These are phyloP conservation scores for Drosophila setosimentum DNA, from an alignment of 2,888 invertebrate species.

Conservation along the genomic window DNA sequence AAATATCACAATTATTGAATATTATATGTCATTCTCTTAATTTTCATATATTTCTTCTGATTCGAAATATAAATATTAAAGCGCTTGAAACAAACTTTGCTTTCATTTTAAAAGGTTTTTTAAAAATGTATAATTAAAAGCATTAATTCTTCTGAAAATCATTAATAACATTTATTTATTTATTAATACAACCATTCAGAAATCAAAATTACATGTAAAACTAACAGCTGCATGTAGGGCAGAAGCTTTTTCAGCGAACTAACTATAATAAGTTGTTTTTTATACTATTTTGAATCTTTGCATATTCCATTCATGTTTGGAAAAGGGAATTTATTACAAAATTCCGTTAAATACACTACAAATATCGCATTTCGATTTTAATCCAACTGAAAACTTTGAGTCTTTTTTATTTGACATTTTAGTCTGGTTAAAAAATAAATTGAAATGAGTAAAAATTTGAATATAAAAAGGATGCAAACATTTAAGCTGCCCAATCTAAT, in stretches of 20 bases:
- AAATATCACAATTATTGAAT: neutral
- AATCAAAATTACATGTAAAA: no score
- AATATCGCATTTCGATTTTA: neutral
- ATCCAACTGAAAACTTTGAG: neutral
- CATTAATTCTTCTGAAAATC: neutral
- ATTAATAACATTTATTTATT: neutral
- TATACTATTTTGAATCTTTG: neutral
- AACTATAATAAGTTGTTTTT: neutral
- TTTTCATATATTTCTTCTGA: neutral
- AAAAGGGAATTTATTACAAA: neutral
- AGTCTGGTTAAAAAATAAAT: neutral
- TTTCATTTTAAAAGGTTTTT: neutral
- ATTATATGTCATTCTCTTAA: neutral
- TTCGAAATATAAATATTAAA: neutral
- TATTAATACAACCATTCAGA: no score
- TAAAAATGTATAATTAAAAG: neutral
- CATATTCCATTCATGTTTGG: neutral
- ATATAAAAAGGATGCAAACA: slow-evolving; percentile 24
- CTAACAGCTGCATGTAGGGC: no score
- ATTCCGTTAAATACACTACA: neutral
- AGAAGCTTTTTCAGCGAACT: neutral
- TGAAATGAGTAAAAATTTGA: neutral
- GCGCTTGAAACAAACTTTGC: neutral
- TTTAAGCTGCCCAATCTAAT: slow-evolving; percentile 49
- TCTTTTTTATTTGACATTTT: neutral